These are phyloP conservation scores for Perodicticus potto DNA, from an alignment of 2,797 vertebrate species.

Conservation along the genomic window DNA sequence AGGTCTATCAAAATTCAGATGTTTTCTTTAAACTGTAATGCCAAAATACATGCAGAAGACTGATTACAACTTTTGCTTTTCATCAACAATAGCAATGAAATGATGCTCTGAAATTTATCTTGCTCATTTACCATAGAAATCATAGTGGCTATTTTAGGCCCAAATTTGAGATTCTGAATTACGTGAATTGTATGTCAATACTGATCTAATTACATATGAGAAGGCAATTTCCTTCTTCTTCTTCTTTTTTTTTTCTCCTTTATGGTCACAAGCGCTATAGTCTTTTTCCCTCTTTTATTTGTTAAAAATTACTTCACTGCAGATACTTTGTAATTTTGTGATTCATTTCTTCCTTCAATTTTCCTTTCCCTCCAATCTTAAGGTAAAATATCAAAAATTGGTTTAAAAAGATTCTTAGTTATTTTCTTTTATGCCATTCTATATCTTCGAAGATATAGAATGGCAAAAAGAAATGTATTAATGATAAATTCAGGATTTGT, in stretches of 20 bases:
- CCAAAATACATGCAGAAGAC: conserved; percentile 25
- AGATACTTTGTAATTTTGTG: background rate
- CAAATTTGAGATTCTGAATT: background rate
- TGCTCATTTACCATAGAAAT: conserved; percentile 18
- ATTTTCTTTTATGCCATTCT: background rate
- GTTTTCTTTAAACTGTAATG: background rate
- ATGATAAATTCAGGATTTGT: background rate
- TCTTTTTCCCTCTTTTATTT: background rate
- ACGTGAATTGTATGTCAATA: background rate
- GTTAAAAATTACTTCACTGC: background rate
- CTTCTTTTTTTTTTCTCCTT: background rate
- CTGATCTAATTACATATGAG: background rate
- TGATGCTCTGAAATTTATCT: conserved; percentile 12
- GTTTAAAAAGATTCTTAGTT: background rate
- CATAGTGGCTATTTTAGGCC: background rate
- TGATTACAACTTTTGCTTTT: conserved; percentile 16
- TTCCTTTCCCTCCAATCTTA: conserved; percentile 14
- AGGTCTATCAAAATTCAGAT: conserved; percentile 9
- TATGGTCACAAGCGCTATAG: background rate
- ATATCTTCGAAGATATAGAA: background rate
- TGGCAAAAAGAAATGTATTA: background rate
- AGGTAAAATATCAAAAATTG: background rate
- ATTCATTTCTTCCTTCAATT: background rate
- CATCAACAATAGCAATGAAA: conserved; percentile 55
- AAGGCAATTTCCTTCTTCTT: background rate